Evolutionary conservation across 2,797 vertebrate species (phyloP), one percentile per base, ranked within the genome.

Genomic region (Ptychobarbus kaznakovi): DNA sequence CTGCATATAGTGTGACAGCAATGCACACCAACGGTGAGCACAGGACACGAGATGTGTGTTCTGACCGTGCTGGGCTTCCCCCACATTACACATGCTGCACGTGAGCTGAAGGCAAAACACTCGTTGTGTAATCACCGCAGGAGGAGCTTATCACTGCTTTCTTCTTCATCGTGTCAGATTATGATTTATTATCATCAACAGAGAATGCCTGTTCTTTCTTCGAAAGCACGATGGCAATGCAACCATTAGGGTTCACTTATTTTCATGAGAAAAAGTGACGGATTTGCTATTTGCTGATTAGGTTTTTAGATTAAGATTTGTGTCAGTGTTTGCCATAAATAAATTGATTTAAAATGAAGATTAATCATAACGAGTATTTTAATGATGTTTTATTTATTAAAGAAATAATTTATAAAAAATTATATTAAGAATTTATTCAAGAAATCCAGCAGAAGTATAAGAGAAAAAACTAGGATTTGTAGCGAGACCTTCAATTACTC

Each of bases 71-170:
- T 89, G 79, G 81, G 75, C 90, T 92, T 93, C 91, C 91, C 94
- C 87, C 85, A 88, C 66, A 87, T 40, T 91, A 93, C 93, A 92
- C 93, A 94, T 93, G 92, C 91, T 89, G 88, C 93, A 94, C 91
- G 91, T 94, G 93, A 93, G 92, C 75, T 65, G 84, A 53, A 86
- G 76, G 85, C 81, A 87, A 86, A 89, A 88, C 78, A 12, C 38
- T 76, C 79, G 35, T 86, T 85, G 81, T 85, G 88, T 94, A 94
- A 92, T 88, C 90, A 92, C 91, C 88, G 90, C 80, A 51, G 85
- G 86, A 76, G 78, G 82, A 49, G 68, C 65, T 66, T 81, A 22
- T 53, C 38, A 22, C 16, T 66, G 72, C 58, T 44, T 35, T 80
- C 72, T 53, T 68, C 20, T 66, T 79, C 40, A 80, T 32, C n/a